These are phyloP conservation scores for Teleogryllus occipitalis DNA, from an alignment of 1,140 invertebrate genomes.

Conservation along the genomic window DNA sequence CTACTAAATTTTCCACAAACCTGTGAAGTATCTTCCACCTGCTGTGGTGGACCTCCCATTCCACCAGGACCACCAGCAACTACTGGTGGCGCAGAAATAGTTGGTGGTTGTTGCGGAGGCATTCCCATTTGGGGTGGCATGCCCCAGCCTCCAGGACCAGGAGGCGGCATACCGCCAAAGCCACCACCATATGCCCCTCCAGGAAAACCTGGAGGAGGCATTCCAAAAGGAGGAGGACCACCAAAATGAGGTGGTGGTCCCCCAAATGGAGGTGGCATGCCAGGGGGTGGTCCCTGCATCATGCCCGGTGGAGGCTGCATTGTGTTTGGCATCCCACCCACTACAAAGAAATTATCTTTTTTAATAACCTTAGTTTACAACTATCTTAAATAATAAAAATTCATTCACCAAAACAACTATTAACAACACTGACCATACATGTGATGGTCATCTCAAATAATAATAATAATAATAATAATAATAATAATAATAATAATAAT, in stretches of 20 bases:
- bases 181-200: slow-evolving; percentile 22
- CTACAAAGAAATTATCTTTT: background rate
- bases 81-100: slow-evolving; percentile 37
- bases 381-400: too few species aligned
- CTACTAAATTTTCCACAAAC: background rate
- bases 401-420: too few species aligned
- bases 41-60: background rate
- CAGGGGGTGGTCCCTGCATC: slow-evolving; percentile 43
- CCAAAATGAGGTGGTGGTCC: slow-evolving; percentile 46
- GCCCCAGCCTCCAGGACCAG: slow-evolving; percentile 32
- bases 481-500: too few species aligned
- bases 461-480: too few species aligned
- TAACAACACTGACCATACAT: too few species aligned
- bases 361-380: too few species aligned
- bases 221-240: slow-evolving; percentile 54
- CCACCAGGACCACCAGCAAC: slow-evolving; percentile 11
- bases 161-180: slow-evolving; percentile 46
- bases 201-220: slow-evolving; percentile 55
- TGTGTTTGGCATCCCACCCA: slow-evolving; percentile 35
- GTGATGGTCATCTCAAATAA: too few species aligned
- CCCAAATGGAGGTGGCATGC: slow-evolving; percentile 48
- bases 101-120: slow-evolving; percentile 32
- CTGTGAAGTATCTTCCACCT: slow-evolving; percentile 10
- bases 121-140: slow-evolving; percentile 35
- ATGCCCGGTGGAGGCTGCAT: slow-evolving; percentile 47